Percentiles rank a stretch among this genome's conserved stretches.
phyloP scores from a whole-genome alignment of 1,140 invertebrate species.

The Chrysopa pallens region DNA sequence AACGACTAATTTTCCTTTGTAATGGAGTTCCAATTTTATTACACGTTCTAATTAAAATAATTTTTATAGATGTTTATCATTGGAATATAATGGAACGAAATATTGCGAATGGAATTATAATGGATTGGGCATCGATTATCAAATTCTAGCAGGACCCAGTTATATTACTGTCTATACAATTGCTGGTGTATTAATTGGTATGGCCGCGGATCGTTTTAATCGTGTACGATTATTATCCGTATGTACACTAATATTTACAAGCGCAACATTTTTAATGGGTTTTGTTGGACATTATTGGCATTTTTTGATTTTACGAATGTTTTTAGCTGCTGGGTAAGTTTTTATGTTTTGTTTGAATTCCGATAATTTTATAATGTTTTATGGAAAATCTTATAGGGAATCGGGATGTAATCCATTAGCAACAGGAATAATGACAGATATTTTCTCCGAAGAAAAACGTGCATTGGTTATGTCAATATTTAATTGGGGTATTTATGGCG shows the following conservation, averaged over 20 bases:
- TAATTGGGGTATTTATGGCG: slow-evolving; percentile 92
- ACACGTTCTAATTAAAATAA: too few species aligned
- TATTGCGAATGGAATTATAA: slow-evolving; percentile 88
- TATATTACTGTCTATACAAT: slow-evolving; percentile 85
- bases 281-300: slow-evolving; percentile 81
- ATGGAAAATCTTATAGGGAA: slow-evolving; percentile 35
- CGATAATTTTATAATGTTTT: not conserved
- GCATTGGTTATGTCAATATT: slow-evolving; percentile 83
- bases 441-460: slow-evolving; percentile 63
- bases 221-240: slow-evolving; percentile 55
- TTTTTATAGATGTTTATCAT: slow-evolving; percentile 39
- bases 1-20: too few species aligned
- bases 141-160: slow-evolving; percentile 77
- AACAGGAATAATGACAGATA: slow-evolving; percentile 69
- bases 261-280: slow-evolving; percentile 68
- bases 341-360: not conserved
- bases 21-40: too few species aligned
- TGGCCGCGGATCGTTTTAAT: slow-evolving; percentile 61
- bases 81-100: slow-evolving; percentile 44
- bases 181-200: slow-evolving; percentile 67
- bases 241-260: slow-evolving; percentile 62
- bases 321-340: slow-evolving; percentile 63
- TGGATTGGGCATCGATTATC: slow-evolving; percentile 79
- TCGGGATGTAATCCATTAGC: slow-evolving; percentile 80
- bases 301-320: slow-evolving; percentile 65